These are phyloP conservation scores for Triplophysa dalaica DNA, from an alignment of 2,113 vertebrate genomes.

Conservation along the genomic window DNA sequence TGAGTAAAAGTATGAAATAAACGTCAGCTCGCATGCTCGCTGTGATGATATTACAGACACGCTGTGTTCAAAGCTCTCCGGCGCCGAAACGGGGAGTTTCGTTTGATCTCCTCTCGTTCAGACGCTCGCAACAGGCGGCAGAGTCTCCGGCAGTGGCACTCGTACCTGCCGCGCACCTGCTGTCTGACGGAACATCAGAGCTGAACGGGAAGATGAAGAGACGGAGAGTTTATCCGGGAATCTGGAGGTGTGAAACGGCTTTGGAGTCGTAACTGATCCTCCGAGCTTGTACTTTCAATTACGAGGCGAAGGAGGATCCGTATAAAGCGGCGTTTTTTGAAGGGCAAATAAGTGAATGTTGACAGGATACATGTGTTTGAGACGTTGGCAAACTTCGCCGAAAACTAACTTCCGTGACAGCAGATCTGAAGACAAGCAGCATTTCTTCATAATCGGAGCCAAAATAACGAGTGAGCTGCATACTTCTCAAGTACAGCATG, in stretches of 20 bases:
- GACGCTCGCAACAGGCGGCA: neutral
- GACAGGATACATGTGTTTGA: slow-evolving; percentile 32
- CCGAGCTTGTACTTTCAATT: slow-evolving; percentile 41
- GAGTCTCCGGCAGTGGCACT: neutral
- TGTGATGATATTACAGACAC: slow-evolving; percentile 49
- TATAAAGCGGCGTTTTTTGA: slow-evolving; percentile 16
- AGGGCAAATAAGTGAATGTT: slow-evolving; percentile 22
- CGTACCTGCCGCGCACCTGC: slow-evolving; percentile 13
- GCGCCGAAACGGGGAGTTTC: slow-evolving; percentile 60
- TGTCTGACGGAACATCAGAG: slow-evolving; percentile 22
- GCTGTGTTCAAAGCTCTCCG: slow-evolving; percentile 57
- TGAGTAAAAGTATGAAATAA: neutral
- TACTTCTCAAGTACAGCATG: too few species aligned
- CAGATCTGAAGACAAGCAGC: neutral
- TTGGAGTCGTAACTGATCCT: neutral
- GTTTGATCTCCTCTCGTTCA: slow-evolving; percentile 56
- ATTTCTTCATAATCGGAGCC: neutral
- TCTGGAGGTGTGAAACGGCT: slow-evolving; percentile 29
- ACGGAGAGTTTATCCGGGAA: slow-evolving; percentile 11
- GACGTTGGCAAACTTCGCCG: neutral
- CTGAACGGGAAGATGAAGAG: neutral
- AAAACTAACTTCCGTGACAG: neutral
- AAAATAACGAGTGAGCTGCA: too few species aligned
- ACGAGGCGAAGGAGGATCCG: neutral
- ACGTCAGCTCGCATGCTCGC: slow-evolving; percentile 28